Percentiles rank a stretch among this genome's conserved stretches.
These are phyloP conservation scores for Trissolcus brochymenae DNA, from an alignment of 2,888 invertebrate genomes.

Conservation along the genomic window DNA sequence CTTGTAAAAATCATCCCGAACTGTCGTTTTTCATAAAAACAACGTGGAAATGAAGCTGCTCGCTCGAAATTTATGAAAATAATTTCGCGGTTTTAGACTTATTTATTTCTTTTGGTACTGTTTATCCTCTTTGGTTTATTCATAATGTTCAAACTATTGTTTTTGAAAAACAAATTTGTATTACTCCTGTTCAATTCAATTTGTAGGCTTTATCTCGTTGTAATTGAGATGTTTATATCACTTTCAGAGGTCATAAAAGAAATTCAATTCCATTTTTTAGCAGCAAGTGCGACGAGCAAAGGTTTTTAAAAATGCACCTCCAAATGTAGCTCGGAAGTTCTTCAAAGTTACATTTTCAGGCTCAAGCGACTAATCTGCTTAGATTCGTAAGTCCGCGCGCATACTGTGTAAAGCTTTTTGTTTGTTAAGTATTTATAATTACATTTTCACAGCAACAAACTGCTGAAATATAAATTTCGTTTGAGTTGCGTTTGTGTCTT, in stretches of 20 bases:
- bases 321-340: no score
- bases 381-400: slow-evolving; percentile 29
- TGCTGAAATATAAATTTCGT: slow-evolving; percentile 31
- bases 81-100: no score
- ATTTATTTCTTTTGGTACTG: no score
- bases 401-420: slow-evolving; percentile 31
- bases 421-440: slow-evolving; percentile 49
- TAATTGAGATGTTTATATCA: slow-evolving; percentile 29
- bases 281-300: neutral
- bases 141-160: no score
- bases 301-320: no score
- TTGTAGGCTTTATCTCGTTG: neutral
- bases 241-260: slow-evolving; percentile 27
- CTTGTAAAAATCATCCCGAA: neutral
- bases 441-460: slow-evolving; percentile 21
- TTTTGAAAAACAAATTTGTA: no score
- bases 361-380: slow-evolving; percentile 35
- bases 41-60: no score
- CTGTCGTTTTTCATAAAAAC: no score
- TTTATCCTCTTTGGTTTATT: no score
- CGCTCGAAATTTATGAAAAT: neutral
- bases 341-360: slow-evolving; percentile 16
- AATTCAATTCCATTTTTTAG: slow-evolving; percentile 48
- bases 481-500: slow-evolving; percentile 2
- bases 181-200: no score